These are phyloP conservation scores for Lobophora halterata DNA, from an alignment of 2,888 invertebrate species.

Conservation along the genomic window DNA sequence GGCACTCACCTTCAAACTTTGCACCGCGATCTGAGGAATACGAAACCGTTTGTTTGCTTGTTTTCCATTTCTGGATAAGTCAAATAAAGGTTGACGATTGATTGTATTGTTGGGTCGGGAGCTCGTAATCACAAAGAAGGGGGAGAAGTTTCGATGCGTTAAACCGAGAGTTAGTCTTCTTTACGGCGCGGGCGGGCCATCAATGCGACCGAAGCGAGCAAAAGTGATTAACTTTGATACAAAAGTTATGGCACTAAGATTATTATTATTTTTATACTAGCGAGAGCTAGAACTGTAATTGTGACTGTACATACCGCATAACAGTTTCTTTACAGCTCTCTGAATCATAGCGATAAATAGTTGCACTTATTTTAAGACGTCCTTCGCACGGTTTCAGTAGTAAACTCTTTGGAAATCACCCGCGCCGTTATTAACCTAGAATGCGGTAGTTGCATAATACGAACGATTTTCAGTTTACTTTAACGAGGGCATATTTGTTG, in stretches of 20 bases:
- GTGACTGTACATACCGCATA: constrained; percentile 35
- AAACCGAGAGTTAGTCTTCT: constrained; percentile 49
- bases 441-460: constrained; percentile 50
- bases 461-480: constrained; percentile 39
- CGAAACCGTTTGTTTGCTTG: constrained; percentile 65
- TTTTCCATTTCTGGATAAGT: constrained; percentile 74
- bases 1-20: constrained; percentile 77
- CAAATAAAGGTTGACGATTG: constrained; percentile 79
- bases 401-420: constrained; percentile 65
- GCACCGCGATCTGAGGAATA: constrained; percentile 58
- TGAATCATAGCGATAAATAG: constrained; percentile 69
- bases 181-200: constrained; percentile 48
- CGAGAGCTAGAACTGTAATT: constrained; percentile 39
- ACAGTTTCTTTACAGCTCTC: constrained; percentile 49
- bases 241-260: constrained; percentile 41
- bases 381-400: constrained; percentile 70
- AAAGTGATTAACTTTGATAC: constrained; percentile 49
- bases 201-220: constrained; percentile 41
- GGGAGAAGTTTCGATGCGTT: constrained; percentile 53
- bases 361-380: constrained; percentile 67
- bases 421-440: constrained; percentile 60
- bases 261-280: constrained; percentile 45
- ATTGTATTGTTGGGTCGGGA: constrained; percentile 68
- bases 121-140: constrained; percentile 59
- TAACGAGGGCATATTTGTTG: constrained; percentile 37